A percentile compares a stretch with the other conserved stretches of the same genome.
Conservation (phyloP, 2,113 vertebrate genomes). For the Rhagologus leucostigma region DNA sequence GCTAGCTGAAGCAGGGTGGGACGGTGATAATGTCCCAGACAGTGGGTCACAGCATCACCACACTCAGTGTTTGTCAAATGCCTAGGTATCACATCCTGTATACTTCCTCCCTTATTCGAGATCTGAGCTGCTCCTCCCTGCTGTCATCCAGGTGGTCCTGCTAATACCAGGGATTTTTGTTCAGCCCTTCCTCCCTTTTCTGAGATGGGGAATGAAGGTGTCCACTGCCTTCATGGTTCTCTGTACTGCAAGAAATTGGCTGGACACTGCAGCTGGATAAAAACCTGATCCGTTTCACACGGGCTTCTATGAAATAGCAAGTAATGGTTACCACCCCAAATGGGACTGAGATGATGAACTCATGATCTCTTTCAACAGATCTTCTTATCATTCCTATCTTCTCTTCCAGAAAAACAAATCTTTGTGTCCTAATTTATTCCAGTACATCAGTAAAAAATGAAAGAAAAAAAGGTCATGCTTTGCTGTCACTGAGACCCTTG, state of each 20-base stretch:
- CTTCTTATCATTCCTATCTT: neutral
- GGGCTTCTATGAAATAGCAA: neutral
- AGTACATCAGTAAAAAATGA: neutral
- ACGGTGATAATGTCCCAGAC: neutral
- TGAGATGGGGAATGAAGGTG: neutral
- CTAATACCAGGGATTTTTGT: neutral
- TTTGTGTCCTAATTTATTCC: neutral
- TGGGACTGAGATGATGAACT: neutral
- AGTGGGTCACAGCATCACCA: neutral
- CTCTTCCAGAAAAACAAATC: neutral
- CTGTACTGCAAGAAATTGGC: neutral
- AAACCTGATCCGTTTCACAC: neutral
- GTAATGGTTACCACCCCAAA: neutral
- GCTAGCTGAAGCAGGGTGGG: neutral
- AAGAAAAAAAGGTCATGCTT: neutral
- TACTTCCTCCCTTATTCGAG: neutral
- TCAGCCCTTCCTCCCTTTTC: neutral
- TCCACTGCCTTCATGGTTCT: neutral
- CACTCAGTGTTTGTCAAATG: rapidly evolving
- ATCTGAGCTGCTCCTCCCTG: neutral
- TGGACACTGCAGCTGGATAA: neutral
- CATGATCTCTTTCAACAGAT: neutral
- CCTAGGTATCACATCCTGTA: neutral
- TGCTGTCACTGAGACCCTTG: neutral
- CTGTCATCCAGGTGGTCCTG: neutral